Percentiles rank a stretch among this genome's conserved stretches.
Evolutionary conservation across 1,140 invertebrate genomes (phyloP).

Genomic region (Lamellibrachia luymesi): DNA sequence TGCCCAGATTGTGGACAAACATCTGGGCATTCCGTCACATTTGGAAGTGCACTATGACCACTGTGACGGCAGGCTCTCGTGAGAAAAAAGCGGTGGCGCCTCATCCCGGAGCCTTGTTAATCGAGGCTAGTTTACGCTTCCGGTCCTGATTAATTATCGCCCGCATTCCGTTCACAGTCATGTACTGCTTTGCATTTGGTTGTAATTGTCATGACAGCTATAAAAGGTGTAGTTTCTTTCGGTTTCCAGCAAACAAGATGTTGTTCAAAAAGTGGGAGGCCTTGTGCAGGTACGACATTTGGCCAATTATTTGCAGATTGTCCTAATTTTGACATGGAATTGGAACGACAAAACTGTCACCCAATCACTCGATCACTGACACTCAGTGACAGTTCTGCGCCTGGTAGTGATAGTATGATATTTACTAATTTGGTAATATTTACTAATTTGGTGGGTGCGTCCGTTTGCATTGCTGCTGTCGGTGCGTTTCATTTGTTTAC

Average conservation of each 20-base stretch:
- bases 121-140: background rate
- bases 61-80: background rate
- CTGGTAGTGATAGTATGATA: background rate
- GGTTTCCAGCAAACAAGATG: background rate
- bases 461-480: background rate
- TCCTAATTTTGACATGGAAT: background rate
- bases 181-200: background rate
- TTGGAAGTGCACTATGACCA: too few relatives aligned
- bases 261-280: background rate
- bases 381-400: background rate
- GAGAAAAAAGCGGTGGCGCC: background rate
- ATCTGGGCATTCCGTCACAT: too few relatives aligned
- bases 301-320: background rate
- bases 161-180: background rate
- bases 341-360: background rate
- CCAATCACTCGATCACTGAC: background rate
- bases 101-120: background rate
- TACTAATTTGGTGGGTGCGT: background rate
- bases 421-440: background rate
- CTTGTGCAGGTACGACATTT: background rate
- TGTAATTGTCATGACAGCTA: background rate
- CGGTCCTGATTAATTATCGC: background rate
- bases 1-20: too few relatives aligned
- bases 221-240: background rate
- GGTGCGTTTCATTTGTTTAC: background rate